Base-by-base conservation (phyloP, 2,888 invertebrate species). In the Drosophila maculinotata region DNA sequence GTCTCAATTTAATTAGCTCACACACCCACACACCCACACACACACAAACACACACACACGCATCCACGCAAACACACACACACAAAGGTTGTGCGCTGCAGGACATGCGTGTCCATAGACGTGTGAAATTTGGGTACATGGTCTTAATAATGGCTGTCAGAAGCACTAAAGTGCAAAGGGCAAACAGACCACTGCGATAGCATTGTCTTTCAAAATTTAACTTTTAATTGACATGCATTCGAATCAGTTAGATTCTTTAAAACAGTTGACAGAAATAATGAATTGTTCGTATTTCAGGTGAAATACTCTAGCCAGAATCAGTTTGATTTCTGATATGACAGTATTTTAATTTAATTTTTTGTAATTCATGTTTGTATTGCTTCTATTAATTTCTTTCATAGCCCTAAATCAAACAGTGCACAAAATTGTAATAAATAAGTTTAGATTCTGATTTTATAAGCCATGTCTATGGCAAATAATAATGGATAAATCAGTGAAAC, bases 1-100 rank as follows among this genome's bases (percentile, higher is more conserved):
- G 23, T 38, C 54, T 38, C 38, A 38, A 12, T 30, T 38, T 48
- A n/a, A 47, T 48, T 48, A n/a, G 12, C 15, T 30, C 12, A 12
- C 23, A 25, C 41, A 20, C 14, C 1, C 15, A 8, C 8, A 28
- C 9, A 8, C 23, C n/a, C 31, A 2, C 31, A 31, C 12, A 12
- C 12, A 5, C 31, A 7, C 20, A 2, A 2, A 20, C 20, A 20
- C 20, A 20, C 20, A 20, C 31, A 2, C 31, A 12, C 31, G 7
- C 31, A 12, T 2, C 8, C 9, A n/a, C 31, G n/a, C n/a, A n/a
- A n/a, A n/a, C n/a, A 12, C 31, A n/a, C 31, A 12, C 6, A 28
- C 9, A n/a, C 31, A 6, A 7, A 7, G 2, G 12, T 7, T 14
- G 31, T 0, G 6, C 4, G 31, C 3, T 30, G 30, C 0, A n/a